Conservation (phyloP, 2,888 invertebrate species). For the Rhagophthalmus giganteus region DNA sequence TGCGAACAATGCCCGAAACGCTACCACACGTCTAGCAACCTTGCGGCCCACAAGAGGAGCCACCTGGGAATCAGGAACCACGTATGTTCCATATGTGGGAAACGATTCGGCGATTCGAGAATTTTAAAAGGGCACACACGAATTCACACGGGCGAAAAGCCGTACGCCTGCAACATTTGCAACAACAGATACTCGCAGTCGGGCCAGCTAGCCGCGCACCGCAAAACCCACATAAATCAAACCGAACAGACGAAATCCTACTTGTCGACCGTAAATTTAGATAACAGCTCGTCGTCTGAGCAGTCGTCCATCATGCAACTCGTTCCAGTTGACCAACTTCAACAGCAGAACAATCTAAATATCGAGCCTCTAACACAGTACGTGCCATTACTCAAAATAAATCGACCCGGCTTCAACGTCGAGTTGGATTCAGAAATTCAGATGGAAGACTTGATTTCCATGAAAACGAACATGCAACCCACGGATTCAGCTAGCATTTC, state of each 20-base stretch:
- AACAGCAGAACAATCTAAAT: no score
- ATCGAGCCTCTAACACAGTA: background rate
- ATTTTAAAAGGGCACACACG: slow-evolving; percentile 49
- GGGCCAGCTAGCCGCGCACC: slow-evolving; percentile 49
- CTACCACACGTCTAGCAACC: slow-evolving; percentile 51
- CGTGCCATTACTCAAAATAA: background rate
- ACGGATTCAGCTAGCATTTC: background rate
- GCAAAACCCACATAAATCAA: slow-evolving; percentile 42
- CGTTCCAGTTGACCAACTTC: no score
- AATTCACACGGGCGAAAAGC: slow-evolving; percentile 51
- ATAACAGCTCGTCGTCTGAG: no score
- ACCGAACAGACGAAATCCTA: slow-evolving; percentile 3
- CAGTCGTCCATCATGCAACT: no score
- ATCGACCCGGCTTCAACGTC: background rate
- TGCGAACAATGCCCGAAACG: slow-evolving; percentile 50
- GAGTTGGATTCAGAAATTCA: background rate
- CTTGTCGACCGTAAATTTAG: no score
- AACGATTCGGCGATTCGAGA: slow-evolving; percentile 48
- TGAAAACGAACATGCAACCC: background rate
- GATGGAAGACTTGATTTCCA: background rate
- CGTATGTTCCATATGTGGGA: slow-evolving; percentile 47
- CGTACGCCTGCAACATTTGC: slow-evolving; percentile 48
- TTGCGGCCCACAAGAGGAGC: slow-evolving; percentile 49
- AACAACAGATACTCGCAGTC: slow-evolving; percentile 49
- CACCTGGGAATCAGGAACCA: slow-evolving; percentile 48